Evolutionary conservation across 2,113 vertebrate species (phyloP), one percentile per base, ranked within the genome.

Genomic region (Gavialis gangeticus): DNA sequence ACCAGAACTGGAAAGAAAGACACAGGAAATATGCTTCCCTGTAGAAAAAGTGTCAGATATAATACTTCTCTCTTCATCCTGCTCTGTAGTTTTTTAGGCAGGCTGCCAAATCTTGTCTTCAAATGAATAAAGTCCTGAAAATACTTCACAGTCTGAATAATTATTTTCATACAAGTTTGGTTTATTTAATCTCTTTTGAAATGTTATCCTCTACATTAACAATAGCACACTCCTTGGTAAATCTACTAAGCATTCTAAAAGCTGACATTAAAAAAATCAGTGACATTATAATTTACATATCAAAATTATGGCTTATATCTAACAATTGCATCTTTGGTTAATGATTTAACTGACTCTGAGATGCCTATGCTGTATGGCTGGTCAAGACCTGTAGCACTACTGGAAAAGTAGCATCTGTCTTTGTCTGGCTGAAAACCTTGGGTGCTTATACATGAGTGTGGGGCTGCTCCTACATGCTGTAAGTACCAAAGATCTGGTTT

Each of bases 1-100:
- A 88, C 64, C 46, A 85, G 82, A 95, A 86, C 90, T 90, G 64
- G 95, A 95, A 96, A 97, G 94, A 30, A 64, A 94, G 86, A 91
- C 28, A 79, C 2, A 69, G 13, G 22, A 96, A 57, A 76, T 87
- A 89, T 30, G 85, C 37, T 88, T 94, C 93, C 75, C 73, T 62
- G 54, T 58, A 85, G 89, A 91, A 83, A 58, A 88, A 89, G 30
- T 78, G 75, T 67, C 67, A 96, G 90, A 90, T 94, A 75, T 81
- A 92, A 90, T 78, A 85, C 64, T 89, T 94, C 90, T 86, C 78
- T 86, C 75, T 93, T 95, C 88, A 94, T 92, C 85, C 86, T 21
- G 46, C 87, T 94, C 10, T 24, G 27, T 22, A 56, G 7, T 73
- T 87, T 88, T 82, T 37, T 56, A 85, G 66, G 90, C 77, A 95